These are phyloP conservation scores for Chorisops tibialis DNA, from an alignment of 2,888 invertebrate species.

Conservation along the genomic window DNA sequence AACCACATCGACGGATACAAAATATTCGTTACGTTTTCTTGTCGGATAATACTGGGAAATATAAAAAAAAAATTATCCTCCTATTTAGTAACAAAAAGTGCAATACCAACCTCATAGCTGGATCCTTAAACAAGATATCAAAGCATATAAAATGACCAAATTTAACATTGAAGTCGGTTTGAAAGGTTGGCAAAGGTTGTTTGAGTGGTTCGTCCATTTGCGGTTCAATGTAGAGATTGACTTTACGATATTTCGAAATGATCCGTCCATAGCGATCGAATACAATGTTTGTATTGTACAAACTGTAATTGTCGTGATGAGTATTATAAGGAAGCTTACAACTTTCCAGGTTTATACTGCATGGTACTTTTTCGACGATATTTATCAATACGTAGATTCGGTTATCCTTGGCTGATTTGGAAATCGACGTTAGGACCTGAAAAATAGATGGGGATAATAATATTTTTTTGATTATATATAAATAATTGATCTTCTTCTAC, in stretches of 20 bases:
- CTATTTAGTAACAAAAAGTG: neutral
- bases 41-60: conserved; percentile 24
- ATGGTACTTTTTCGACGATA: conserved; percentile 59
- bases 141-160: conserved; percentile 83
- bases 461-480: neutral
- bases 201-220: conserved; percentile 54
- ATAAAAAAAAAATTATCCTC: neutral
- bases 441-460: too few species aligned
- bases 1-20: conserved; percentile 72
- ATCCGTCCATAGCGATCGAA: conserved; percentile 69
- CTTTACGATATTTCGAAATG: conserved; percentile 58
- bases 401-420: conserved; percentile 37
- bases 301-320: conserved; percentile 38
- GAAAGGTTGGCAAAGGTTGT: conserved; percentile 61
- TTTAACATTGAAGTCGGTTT: conserved; percentile 73
- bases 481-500: neutral
- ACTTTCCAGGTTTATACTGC: conserved; percentile 33
- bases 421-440: conserved; percentile 24
- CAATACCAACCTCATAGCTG: conserved; percentile 56
- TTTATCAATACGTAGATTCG: conserved; percentile 69
- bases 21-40: conserved; percentile 42
- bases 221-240: conserved; percentile 55
- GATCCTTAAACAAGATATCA: conserved; percentile 73
- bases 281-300: conserved; percentile 76
- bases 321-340: conserved; percentile 9